Evolutionary conservation across 2,113 vertebrate genomes (phyloP), one percentile per base, ranked within the genome.

Genomic region (Dipodomys ordii): DNA sequence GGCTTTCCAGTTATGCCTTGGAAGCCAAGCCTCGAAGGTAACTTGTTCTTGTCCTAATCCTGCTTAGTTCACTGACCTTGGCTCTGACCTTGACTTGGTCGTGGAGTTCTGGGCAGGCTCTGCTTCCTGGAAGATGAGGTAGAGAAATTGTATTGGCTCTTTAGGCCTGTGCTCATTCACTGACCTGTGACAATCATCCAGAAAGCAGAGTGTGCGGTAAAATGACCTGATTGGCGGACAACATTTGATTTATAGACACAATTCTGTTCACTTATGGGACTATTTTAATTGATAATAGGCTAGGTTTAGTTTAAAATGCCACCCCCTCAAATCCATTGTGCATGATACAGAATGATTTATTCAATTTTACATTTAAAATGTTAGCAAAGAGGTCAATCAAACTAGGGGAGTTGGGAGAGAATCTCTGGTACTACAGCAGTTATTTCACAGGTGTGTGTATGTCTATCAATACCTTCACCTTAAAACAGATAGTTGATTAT

Each of bases 21-120:
- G 78, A 82, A 92, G 82, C 83, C 93, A 97, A 90, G 88, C 88
- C 84, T 95, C 90, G 90, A 90, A 92, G 82, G 67, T 79, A 88
- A 85, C 82, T 86, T 94, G 85, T 89, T 90, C 94, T 94, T 83
- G 65, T 87, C 57, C 69, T 79, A 84, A 71, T 35, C 67, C 79
- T 89, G 85, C 35, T 60, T 57, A 57, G 68, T 53, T 94, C 32
- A 57, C 53, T 57, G 15, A 57, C 53, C 53, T 57, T 57, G 53
- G 53, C 20, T 39, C 68, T 94, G 89, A 91, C 88, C 83, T 86
- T 74, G 57, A 79, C 74, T 89, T 91, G 74, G 77, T 82, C 28
- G 80, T 35, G 62, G 32, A 93, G 65, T 44, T 95, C 60, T 71
- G 49, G 87, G 80, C 57, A 82, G 30, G 27, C 82, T 94, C 72